Conservation (phyloP, 2,888 invertebrate species). For the Epirrhoe tristata region DNA sequence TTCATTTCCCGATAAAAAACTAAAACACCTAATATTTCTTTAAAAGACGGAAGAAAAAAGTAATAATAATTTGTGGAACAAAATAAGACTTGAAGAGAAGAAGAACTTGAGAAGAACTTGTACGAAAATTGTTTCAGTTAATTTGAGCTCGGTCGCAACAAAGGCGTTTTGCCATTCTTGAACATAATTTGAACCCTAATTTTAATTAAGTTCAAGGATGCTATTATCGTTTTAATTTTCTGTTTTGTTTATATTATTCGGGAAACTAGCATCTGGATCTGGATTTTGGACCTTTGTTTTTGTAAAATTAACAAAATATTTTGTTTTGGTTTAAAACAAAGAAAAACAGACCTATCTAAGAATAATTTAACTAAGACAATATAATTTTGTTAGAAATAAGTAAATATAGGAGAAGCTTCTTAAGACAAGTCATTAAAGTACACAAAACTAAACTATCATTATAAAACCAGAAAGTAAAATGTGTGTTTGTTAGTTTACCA, state of each 20-base stretch:
- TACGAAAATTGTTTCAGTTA: slow-evolving; percentile 17
- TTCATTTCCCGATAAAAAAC: too few species aligned
- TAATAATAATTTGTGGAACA: too few species aligned
- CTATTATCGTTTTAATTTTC: slow-evolving; percentile 30
- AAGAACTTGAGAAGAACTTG: too few species aligned
- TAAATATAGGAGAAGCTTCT: neutral
- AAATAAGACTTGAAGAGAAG: neutral
- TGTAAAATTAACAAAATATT: slow-evolving; percentile 11
- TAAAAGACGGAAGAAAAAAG: too few species aligned
- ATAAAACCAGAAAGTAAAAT: neutral
- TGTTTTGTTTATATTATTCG: slow-evolving; percentile 26
- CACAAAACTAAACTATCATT: too few species aligned
- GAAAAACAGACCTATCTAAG: neutral
- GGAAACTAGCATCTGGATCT: slow-evolving; percentile 24
- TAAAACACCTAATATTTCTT: too few species aligned
- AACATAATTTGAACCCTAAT: slow-evolving; percentile 30
- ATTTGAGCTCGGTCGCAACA: slow-evolving; percentile 21
- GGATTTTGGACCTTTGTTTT: slow-evolving; percentile 17
- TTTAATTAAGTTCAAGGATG: slow-evolving; percentile 31
- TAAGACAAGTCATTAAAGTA: too few species aligned
- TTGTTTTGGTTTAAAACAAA: slow-evolving; percentile 10
- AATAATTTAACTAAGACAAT: neutral
- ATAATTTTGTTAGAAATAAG: neutral
- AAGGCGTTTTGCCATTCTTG: slow-evolving; percentile 15
- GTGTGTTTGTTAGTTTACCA: neutral